Percentiles rank a stretch among this genome's conserved stretches.
Evolutionary conservation across 2,113 vertebrate species (phyloP).

Genomic region (Lampris incognitus): DNA sequence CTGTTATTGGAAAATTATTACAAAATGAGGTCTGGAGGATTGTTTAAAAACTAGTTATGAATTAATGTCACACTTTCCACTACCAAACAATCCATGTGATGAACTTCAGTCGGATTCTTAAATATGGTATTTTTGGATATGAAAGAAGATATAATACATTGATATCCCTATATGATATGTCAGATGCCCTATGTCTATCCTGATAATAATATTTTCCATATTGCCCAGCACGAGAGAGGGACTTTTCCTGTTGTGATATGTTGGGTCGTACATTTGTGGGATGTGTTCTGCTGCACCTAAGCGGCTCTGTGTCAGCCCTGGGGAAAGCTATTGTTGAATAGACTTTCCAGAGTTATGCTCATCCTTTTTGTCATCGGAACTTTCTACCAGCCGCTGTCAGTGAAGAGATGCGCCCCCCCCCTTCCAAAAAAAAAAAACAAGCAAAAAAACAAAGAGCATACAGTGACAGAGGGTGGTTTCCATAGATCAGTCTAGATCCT

Average conservation of each 20-base stretch:
- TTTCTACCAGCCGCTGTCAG: constrained; percentile 60
- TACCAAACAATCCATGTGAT: no score
- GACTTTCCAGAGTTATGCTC: constrained; percentile 53
- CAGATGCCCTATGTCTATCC: no score
- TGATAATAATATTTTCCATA: no score
- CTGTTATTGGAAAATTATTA: no score
- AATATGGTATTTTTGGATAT: no score
- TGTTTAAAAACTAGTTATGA: no score
- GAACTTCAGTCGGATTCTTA: no score
- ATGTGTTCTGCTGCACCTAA: background rate
- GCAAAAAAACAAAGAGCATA: constrained; percentile 44
- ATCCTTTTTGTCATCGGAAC: constrained; percentile 64
- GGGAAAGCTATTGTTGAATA: constrained; percentile 22
- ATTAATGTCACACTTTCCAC: no score
- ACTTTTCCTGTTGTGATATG: background rate
- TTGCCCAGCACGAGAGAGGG: background rate
- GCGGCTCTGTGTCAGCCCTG: background rate
- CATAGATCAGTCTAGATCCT: constrained; percentile 60
- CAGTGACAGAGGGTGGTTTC: constrained; percentile 30
- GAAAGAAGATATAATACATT: no score
- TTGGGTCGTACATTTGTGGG: background rate
- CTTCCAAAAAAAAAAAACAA: background rate
- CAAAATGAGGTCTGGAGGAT: no score
- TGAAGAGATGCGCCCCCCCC: constrained; percentile 46
- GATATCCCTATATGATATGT: no score